Conservation (phyloP, 2,888 invertebrate genomes). For the Drosophila neoperkinsi region DNA sequence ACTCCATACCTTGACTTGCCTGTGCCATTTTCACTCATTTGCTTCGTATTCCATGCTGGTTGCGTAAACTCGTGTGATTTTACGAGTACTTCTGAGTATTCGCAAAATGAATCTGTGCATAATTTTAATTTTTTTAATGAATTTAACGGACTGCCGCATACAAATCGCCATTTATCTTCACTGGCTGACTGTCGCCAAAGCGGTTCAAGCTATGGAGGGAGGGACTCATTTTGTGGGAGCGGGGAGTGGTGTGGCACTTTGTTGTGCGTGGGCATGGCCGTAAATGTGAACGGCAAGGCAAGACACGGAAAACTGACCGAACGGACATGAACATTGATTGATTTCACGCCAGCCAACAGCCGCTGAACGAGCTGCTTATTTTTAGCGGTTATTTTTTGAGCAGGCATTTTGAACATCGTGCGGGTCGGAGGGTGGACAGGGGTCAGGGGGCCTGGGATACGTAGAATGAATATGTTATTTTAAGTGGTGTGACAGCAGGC, state of each 20-base stretch:
- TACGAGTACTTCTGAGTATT: constrained; percentile 31
- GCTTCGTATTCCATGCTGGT: constrained; percentile 16
- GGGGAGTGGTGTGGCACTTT: not conserved
- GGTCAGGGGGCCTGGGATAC: not conserved
- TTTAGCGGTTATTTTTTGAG: constrained; percentile 66
- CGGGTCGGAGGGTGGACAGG: not conserved
- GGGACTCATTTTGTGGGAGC: not conserved
- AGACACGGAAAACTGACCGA: constrained; percentile 47
- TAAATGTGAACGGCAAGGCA: constrained; percentile 13
- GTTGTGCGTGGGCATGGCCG: constrained; percentile 27
- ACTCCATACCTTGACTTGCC: not conserved
- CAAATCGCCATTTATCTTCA: constrained; percentile 66
- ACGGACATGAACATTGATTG: constrained; percentile 72
- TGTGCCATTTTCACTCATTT: not conserved
- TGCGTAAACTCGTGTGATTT: constrained; percentile 4
- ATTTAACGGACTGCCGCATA: constrained; percentile 67
- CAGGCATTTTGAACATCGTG: constrained; percentile 7
- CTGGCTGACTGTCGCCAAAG: constrained; percentile 26
- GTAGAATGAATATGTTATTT: constrained; percentile 53
- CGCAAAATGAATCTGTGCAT: constrained; percentile 65
- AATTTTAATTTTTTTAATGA: constrained; percentile 58
- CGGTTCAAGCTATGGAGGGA: not conserved
- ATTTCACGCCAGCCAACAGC: constrained; percentile 68
- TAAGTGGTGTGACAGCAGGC: constrained; percentile 34
- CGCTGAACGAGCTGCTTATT: constrained; percentile 54